These are phyloP conservation scores for Busseola fusca DNA, from an alignment of 2,888 invertebrate species.

Conservation along the genomic window DNA sequence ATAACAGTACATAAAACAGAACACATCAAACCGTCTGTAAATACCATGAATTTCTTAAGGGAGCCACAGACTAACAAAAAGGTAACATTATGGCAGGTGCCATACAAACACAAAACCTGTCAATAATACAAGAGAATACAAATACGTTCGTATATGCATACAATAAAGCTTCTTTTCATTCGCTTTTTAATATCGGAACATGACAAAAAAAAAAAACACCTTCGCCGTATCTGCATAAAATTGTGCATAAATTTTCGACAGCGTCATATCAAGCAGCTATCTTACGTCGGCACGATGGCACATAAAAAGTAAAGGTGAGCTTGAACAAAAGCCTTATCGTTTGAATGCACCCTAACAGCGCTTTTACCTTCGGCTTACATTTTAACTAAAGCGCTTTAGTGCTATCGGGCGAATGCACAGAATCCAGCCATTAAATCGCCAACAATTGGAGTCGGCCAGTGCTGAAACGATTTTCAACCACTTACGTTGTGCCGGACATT, in stretches of 20 bases:
- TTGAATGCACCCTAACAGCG: slow-evolving; percentile 64
- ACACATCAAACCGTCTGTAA: neutral
- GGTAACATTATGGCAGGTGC: neutral
- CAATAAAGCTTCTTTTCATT: slow-evolving; percentile 4
- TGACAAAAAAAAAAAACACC: slow-evolving; percentile 31
- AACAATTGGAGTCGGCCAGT: slow-evolving; percentile 68
- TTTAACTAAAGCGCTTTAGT: slow-evolving; percentile 64
- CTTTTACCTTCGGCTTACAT: slow-evolving; percentile 65
- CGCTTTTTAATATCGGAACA: slow-evolving; percentile 31
- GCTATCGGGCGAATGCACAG: slow-evolving; percentile 63
- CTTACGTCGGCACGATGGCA: slow-evolving; percentile 51
- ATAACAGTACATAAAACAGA: neutral
- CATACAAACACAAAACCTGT: neutral
- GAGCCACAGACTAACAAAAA: neutral
- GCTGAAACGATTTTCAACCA: slow-evolving; percentile 74
- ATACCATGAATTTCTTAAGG: neutral
- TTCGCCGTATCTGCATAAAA: slow-evolving; percentile 43
- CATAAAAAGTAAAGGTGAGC: slow-evolving; percentile 57
- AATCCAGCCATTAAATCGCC: slow-evolving; percentile 70
- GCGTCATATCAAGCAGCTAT: slow-evolving; percentile 56
- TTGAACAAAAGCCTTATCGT: slow-evolving; percentile 64
- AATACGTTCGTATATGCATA: neutral
- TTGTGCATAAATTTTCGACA: slow-evolving; percentile 57
- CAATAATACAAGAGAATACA: neutral
- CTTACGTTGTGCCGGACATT: slow-evolving; percentile 69